These are phyloP conservation scores for Druon quercuslanigerum DNA, from an alignment of 1,140 invertebrate genomes.

Conservation along the genomic window DNA sequence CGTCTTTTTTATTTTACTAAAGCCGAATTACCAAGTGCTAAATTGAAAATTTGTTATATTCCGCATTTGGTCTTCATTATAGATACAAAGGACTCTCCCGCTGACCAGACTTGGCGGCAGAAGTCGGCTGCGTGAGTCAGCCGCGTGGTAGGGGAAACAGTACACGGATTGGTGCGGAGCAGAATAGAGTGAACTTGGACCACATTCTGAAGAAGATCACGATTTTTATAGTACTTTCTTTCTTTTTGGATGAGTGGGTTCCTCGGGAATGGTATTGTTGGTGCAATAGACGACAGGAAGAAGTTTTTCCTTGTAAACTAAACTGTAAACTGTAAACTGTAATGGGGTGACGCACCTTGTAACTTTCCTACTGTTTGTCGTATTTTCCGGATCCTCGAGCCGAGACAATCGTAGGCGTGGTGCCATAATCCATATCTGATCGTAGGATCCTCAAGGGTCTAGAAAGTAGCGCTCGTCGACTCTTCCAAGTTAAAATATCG, in stretches of 20 bases:
- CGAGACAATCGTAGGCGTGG: slow-evolving; percentile 15
- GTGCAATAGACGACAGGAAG: slow-evolving; percentile 6
- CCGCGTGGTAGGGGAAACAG: no score
- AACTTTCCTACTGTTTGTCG: background rate
- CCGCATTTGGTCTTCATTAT: no score
- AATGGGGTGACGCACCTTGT: background rate
- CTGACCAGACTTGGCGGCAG: no score
- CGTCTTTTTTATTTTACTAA: no score
- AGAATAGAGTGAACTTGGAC: background rate
- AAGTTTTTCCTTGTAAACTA: background rate
- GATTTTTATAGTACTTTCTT: background rate
- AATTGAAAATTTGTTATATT: no score
- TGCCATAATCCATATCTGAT: background rate
- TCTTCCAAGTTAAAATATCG: no score
- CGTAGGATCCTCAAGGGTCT: background rate
- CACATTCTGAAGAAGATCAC: background rate
- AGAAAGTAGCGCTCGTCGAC: background rate
- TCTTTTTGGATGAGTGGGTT: background rate
- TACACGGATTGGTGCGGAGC: no score
- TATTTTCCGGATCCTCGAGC: slow-evolving; percentile 19
- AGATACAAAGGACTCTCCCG: no score
- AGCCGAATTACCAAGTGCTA: no score
- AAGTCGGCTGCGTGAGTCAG: no score
- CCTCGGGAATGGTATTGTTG: slow-evolving; percentile 11
- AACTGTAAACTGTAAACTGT: background rate